phyloP scores from a whole-genome alignment of 2,888 invertebrate genomes.

The Scelioninae gen. 2 region DNA sequence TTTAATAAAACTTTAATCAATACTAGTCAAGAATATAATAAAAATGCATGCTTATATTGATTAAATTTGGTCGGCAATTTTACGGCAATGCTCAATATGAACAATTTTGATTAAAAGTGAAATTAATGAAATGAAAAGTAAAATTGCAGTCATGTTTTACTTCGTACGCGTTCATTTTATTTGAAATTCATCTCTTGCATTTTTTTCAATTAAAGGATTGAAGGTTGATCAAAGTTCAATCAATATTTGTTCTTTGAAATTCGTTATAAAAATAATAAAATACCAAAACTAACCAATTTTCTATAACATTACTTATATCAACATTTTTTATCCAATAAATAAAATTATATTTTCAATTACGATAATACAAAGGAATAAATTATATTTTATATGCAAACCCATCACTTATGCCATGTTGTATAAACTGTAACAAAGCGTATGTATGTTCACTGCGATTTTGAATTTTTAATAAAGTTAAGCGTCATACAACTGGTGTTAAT shows the following conservation, averaged over 20 bases:
- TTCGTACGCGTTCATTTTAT: neutral
- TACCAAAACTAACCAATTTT: constrained; percentile 14
- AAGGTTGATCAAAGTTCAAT: constrained; percentile 1
- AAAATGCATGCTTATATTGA: too few species aligned
- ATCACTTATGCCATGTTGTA: constrained; percentile 29
- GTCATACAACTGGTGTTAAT: constrained; percentile 10
- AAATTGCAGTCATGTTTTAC: neutral
- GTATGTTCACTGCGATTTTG: constrained; percentile 26
- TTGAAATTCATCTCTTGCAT: constrained; percentile 1
- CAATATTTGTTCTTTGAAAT: constrained; percentile 14
- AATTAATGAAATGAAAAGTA: too few species aligned
- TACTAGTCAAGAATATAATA: too few species aligned
- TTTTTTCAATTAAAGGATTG: constrained; percentile 5
- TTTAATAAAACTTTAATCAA: too few species aligned
- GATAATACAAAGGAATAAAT: constrained; percentile 26
- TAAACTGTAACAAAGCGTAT: constrained; percentile 27
- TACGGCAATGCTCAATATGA: neutral
- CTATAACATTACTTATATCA: constrained; percentile 34
- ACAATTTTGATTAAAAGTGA: neutral
- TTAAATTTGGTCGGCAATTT: neutral
- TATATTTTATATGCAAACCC: constrained; percentile 47
- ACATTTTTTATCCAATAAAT: constrained; percentile 31
- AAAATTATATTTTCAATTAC: constrained; percentile 43
- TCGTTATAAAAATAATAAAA: constrained; percentile 11
- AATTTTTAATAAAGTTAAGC: constrained; percentile 20